phyloP scores from a whole-genome alignment of 2,888 invertebrate species.

The Aspidiotus destructor region DNA sequence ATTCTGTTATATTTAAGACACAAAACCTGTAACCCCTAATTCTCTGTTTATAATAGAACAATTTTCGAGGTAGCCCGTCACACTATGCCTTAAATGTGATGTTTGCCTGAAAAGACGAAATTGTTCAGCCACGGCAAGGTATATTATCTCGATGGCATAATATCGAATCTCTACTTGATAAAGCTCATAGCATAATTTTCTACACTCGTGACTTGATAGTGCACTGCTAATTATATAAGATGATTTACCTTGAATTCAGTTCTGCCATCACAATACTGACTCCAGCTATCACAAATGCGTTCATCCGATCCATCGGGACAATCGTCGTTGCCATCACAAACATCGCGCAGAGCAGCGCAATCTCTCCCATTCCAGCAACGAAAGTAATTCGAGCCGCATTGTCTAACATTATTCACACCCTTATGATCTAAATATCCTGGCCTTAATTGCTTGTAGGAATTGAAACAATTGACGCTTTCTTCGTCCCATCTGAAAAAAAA shows the following conservation, averaged over 20 bases:
- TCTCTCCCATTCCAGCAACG: conserved; percentile 38
- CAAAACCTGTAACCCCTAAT: too few relatives aligned
- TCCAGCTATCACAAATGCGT: conserved; percentile 37
- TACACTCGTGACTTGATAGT: too few relatives aligned
- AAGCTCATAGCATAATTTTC: too few relatives aligned
- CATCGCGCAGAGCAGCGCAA: conserved; percentile 36
- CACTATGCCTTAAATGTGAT: too few relatives aligned
- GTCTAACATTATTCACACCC: conserved; percentile 29
- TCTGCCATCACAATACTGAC: conserved; percentile 32
- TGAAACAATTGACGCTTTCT: conserved; percentile 38
- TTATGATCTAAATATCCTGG: conserved; percentile 33
- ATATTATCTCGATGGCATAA: too few relatives aligned
- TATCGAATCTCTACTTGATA: too few relatives aligned
- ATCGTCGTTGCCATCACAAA: conserved; percentile 37
- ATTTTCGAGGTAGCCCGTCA: too few relatives aligned
- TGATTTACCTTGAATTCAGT: conserved; percentile 35
- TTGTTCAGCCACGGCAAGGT: too few relatives aligned
- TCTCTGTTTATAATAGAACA: too few relatives aligned
- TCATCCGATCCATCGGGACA: conserved; percentile 39
- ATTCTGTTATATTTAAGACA: too few relatives aligned
- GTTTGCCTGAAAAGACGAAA: too few relatives aligned
- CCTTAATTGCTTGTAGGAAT: conserved; percentile 32
- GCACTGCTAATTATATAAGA: neutral
- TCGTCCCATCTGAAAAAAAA: conserved; percentile 38
- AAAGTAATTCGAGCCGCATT: conserved; percentile 36